phyloP scores from a whole-genome alignment of 2,113 vertebrate genomes.

The Cnemophilus loriae region DNA sequence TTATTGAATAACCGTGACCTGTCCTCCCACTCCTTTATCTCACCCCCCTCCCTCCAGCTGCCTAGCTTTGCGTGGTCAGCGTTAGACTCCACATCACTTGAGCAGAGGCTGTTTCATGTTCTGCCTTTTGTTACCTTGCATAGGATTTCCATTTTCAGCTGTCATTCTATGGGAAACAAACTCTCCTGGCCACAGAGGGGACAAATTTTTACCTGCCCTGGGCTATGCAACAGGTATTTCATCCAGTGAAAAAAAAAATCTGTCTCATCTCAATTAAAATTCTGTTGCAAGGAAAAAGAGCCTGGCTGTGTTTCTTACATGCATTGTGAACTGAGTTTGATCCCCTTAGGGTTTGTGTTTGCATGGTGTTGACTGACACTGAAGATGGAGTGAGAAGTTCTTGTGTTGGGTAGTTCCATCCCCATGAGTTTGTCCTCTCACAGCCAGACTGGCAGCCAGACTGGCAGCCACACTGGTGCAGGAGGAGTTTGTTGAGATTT shows the following conservation, averaged over 20 bases:
- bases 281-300: neutral
- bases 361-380: neutral
- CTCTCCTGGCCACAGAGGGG: neutral
- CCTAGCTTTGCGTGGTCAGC: neutral
- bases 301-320: neutral
- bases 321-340: neutral
- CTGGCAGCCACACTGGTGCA: neutral
- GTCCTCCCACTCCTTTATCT: neutral
- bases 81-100: neutral
- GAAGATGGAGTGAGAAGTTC: neutral
- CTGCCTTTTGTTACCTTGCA: neutral
- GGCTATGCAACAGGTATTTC: neutral
- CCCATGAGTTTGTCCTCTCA: neutral
- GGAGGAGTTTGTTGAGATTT: neutral
- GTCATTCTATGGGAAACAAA: neutral
- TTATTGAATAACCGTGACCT: neutral
- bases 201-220: neutral
- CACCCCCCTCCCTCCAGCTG: neutral
- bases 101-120: neutral
- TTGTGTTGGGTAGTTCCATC: neutral
- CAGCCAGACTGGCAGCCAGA: too few relatives aligned
- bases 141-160: neutral
- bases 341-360: neutral
- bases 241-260: neutral
- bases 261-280: neutral